Base-by-base conservation (phyloP, 2,888 invertebrate species). In the Scaptomyza tumidula region DNA sequence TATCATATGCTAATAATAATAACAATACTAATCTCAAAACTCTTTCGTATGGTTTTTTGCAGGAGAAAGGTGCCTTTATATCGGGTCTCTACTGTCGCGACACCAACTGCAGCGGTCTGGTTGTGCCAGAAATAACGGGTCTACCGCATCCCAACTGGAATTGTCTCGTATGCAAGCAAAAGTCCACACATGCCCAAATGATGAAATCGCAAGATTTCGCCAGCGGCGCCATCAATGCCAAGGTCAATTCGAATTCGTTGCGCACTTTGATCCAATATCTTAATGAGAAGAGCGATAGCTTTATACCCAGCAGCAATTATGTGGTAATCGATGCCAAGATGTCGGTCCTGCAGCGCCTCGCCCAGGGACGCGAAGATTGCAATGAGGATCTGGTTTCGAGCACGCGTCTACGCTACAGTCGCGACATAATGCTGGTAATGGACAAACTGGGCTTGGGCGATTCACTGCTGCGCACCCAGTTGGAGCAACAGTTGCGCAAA, bases 111-210 rank as follows among this genome's bases (percentile, higher is more conserved):
- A 57, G 68, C 11, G 92, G 92, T 0, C 52, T 91, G 60, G 90
- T 90, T 6, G 84, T 94, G 52, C 95, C 95, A 2, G 93, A 93
- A 10, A 92, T 94, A 78, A 94, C 95, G 6, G 91, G 95, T 44
- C 92, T 94, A 60, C 93, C 93, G 62, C 90, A 92, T 9, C 94
- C 95, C 0, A 89, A 92, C 2, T 96, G 96, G 96, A 93, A 93
- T 75, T 96, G 96, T 88, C 92, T 94, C 78, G 93, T 92, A 78
- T 96, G 96, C 90, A 93, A 90, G 52, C 86, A 90, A 52, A 90
- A 90, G 46, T 90, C 91, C 0, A 80, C 89, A 41, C 88, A 90
- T 55, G 86, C 86, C 9, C 90, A 91, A 78, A 90, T 91, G 88
- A 76, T 82, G 29, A 92, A 92, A 66, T 84, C 90, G 3, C 91